These are phyloP conservation scores for Mycalesis mineus DNA, from an alignment of 2,888 invertebrate species.

Conservation along the genomic window DNA sequence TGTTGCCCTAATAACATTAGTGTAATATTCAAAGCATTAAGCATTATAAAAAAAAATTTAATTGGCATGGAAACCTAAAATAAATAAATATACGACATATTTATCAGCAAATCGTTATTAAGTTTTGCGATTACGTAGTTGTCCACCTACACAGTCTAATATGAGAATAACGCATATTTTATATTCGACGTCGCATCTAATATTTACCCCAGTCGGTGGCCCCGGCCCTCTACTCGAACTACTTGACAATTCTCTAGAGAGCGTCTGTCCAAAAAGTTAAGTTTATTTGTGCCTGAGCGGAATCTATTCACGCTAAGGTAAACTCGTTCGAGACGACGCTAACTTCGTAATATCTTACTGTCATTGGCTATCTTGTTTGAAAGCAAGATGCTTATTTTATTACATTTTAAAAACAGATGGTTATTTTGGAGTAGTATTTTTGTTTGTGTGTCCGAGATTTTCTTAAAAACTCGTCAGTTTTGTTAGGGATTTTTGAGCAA, in stretches of 20 bases:
- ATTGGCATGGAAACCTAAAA: too few relatives aligned
- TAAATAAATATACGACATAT: too few relatives aligned
- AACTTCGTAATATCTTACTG: not conserved
- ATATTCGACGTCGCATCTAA: not conserved
- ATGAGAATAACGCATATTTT: not conserved
- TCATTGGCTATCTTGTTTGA: constrained; percentile 2
- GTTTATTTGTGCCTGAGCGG: constrained; percentile 14
- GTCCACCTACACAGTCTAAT: not conserved
- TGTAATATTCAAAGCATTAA: too few relatives aligned
- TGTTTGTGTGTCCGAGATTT: too few relatives aligned
- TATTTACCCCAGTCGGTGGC: not conserved
- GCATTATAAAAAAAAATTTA: too few relatives aligned
- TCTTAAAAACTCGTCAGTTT: not conserved
- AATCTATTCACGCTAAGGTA: constrained; percentile 14
- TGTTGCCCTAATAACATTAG: too few relatives aligned
- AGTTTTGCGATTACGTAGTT: not conserved
- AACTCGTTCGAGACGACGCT: constrained; percentile 9
- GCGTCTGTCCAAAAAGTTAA: constrained; percentile 12
- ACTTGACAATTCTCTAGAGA: constrained; percentile 13
- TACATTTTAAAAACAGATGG: too few relatives aligned
- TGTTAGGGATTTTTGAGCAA: not conserved
- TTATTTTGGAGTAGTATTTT: too few relatives aligned
- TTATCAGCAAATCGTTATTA: too few relatives aligned
- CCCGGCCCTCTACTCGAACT: not conserved
- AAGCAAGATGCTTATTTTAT: not conserved